phyloP scores from a whole-genome alignment of 2,113 vertebrate genomes.

The Indicator maculatus region DNA sequence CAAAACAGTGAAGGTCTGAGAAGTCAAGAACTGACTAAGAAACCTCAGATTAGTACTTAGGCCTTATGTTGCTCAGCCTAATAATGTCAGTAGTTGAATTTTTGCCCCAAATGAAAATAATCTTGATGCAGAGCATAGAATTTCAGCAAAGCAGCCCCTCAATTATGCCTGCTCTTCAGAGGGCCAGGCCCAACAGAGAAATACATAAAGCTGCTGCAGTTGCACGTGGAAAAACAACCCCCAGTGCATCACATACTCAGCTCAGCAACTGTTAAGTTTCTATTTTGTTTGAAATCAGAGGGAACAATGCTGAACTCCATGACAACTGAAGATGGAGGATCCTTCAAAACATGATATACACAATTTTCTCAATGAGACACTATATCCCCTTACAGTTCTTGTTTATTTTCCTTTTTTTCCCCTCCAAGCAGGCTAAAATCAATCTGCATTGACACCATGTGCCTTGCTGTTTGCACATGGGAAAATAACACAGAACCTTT shows the following conservation, averaged over 20 bases:
- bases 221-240: not conserved
- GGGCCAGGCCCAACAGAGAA: not conserved
- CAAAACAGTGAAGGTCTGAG: conserved; percentile 68
- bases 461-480: not conserved
- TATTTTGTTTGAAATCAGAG: not conserved
- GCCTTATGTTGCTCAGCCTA: conserved; percentile 33
- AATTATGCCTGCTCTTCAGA: not conserved
- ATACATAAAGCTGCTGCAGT: not conserved
- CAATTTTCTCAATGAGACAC: accelerated
- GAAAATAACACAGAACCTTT: not conserved
- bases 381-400: not conserved
- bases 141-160: not conserved
- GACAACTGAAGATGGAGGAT: not conserved
- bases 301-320: not conserved
- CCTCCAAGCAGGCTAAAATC: not conserved
- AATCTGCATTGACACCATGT: not conserved
- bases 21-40: conserved; percentile 60
- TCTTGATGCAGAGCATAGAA: not conserved
- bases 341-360: not conserved
- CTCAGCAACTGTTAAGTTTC: not conserved
- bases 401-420: not conserved
- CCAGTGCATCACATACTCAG: not conserved
- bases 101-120: not conserved
- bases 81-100: conserved; percentile 12
- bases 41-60: conserved; percentile 55